Evolutionary conservation across 2,113 vertebrate genomes (phyloP).

Genomic region (Semicossyphus pulcher): DNA sequence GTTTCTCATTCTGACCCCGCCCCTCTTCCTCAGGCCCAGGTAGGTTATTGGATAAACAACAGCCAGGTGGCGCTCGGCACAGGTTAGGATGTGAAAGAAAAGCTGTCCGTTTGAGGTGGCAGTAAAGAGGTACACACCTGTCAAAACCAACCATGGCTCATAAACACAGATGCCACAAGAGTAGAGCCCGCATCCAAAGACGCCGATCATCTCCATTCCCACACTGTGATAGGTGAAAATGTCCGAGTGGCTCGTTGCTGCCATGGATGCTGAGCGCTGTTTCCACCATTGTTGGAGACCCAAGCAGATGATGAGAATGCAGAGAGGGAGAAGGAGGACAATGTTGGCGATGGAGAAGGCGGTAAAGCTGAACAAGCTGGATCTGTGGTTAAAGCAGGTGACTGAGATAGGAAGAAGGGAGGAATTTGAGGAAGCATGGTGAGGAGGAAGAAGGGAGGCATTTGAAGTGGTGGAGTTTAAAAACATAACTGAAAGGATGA

Average conservation of each 20-base stretch:
- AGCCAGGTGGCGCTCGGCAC: slow-evolving; percentile 39
- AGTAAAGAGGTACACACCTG: accelerated
- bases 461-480: neutral
- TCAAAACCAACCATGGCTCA: accelerated
- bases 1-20: slow-evolving; percentile 12
- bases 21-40: neutral
- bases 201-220: neutral
- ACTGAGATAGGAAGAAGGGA: neutral
- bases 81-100: slow-evolving; percentile 31
- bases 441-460: neutral
- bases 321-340: slow-evolving; percentile 22
- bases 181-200: neutral
- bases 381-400: neutral
- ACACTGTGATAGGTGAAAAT: slow-evolving; percentile 29
- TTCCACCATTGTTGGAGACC: neutral
- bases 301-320: slow-evolving; percentile 1
- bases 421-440: neutral
- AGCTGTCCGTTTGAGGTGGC: neutral
- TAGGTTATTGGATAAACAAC: slow-evolving; percentile 45
- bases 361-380: neutral
- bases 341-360: neutral
- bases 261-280: neutral
- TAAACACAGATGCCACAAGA: accelerated
- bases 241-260: neutral
- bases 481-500: neutral